Percentiles rank a stretch among this genome's conserved stretches.
Conservation (phyloP, 2,888 invertebrate species). For the Pocota personata region DNA sequence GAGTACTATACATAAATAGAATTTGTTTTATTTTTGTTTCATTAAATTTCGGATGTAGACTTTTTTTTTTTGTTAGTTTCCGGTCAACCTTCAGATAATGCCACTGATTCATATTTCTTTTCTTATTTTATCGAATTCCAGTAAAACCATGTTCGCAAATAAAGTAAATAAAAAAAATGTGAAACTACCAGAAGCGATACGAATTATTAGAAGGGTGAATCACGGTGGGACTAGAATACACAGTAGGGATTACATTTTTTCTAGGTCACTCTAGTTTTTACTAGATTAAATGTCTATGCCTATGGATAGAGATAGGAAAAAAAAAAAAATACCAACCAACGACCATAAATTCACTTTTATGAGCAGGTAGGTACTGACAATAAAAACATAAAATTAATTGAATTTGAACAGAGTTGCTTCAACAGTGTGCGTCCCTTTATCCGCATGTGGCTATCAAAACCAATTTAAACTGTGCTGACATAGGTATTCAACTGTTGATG, state of each 20-base stretch:
- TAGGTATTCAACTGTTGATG: constrained; percentile 33
- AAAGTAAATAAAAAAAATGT: neutral
- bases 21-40: too few relatives aligned
- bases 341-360: constrained; percentile 34
- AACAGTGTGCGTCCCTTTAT: neutral
- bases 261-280: neutral
- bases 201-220: neutral
- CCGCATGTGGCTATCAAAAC: constrained; percentile 18
- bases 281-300: neutral
- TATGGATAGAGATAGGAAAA: neutral
- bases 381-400: constrained; percentile 40
- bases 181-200: neutral
- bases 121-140: neutral
- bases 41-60: neutral
- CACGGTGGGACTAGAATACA: neutral
- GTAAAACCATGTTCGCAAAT: neutral
- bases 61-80: neutral
- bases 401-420: constrained; percentile 13
- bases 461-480: constrained; percentile 51
- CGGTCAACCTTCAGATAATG: neutral
- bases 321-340: neutral
- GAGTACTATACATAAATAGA: too few relatives aligned
- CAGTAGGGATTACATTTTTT: neutral
- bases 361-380: neutral
- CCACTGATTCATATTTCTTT: neutral